These are phyloP conservation scores for Thymallus thymallus DNA, from an alignment of 2,113 vertebrate genomes.

Conservation along the genomic window DNA sequence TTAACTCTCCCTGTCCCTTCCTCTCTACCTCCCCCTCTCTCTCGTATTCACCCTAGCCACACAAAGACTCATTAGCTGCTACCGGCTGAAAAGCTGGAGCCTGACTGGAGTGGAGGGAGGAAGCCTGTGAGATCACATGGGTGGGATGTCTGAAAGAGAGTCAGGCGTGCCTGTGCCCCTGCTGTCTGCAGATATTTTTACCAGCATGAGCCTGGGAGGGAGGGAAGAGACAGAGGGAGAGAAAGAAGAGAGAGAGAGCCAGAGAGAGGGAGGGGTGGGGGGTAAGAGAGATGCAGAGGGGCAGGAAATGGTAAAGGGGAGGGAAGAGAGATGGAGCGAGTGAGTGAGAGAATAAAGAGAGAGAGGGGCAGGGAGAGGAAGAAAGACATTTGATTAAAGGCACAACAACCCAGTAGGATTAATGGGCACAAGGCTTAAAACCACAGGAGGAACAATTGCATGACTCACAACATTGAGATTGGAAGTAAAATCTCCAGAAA, in stretches of 20 bases:
- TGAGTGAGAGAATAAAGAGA: too few species aligned
- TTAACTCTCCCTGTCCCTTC: conserved; percentile 36
- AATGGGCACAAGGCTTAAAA: conserved; percentile 13
- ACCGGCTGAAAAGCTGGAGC: conserved; percentile 85
- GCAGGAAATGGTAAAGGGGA: too few species aligned
- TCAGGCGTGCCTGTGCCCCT: conserved; percentile 85
- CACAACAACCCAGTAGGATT: conserved; percentile 36
- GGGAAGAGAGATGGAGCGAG: too few species aligned
- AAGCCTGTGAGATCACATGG: conserved; percentile 94
- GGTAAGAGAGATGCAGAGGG: background rate
- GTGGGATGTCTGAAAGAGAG: conserved; percentile 84
- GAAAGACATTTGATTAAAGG: conserved; percentile 45
- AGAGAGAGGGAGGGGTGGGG: too few species aligned
- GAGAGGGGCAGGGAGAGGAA: conserved; percentile 12
- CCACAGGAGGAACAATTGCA: conserved; percentile 24
- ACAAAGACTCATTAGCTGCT: conserved; percentile 99
- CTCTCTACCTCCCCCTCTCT: background rate
- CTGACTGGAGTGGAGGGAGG: conserved; percentile 82
- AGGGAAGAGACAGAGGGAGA: background rate
- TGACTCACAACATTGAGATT: background rate
- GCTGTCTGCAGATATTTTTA: conserved; percentile 92
- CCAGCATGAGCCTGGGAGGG: conserved; percentile 80
- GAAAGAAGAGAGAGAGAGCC: too few species aligned
- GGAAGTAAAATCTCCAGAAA: background rate
- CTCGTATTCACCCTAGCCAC: conserved; percentile 61